Base-by-base conservation (phyloP, 2,888 invertebrate genomes). In the Drosophila imparisetae region DNA sequence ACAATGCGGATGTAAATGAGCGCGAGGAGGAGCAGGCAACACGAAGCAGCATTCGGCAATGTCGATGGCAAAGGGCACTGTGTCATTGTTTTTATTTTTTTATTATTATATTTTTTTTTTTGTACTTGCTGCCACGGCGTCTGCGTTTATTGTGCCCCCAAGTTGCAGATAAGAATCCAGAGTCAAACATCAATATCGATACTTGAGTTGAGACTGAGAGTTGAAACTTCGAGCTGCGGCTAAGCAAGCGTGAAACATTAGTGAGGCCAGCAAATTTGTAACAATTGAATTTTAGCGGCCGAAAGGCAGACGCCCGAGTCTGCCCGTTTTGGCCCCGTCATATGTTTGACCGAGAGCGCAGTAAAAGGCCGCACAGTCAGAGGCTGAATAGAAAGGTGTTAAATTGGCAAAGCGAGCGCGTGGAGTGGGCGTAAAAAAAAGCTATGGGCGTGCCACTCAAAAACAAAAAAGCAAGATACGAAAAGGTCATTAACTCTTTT, bases 1-100 rank as follows among this genome's bases (percentile, higher is more conserved):
- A 87, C 90, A 87, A 90, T 90, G 82, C 80, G 89, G 84, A 89
- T 89, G 90, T 86, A 89, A 90, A 84, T 87, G 84, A 86, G 73
- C 73, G 53, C 45, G 13, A 36, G 55, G 21, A 34, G 10, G 32
- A 42, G 60, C n/a, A 18, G 32, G 32, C 54, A 29, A 57, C n/a
- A 40, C 6, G 61, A 68, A 63, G 65, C 72, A 57, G 64, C 59
- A 29, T 67, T 66, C 36, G 69, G 62, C 63, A 67, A 57, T 66
- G 63, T 62, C 71, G 62, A 71, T 81, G 75, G 82, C 89, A 90
- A 89, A 88, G 87, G 87, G 89, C 87, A 88, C 76, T 88, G 83
- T 90, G 87, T 90, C 87, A 88, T 83, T 66, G 76, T 76, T 66
- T 79, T 75, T 72, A 27, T 49, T 49, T 49, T 49, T 49, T 49